phyloP scores from a whole-genome alignment of 2,888 invertebrate genomes.

The Drosophila quinaria region DNA sequence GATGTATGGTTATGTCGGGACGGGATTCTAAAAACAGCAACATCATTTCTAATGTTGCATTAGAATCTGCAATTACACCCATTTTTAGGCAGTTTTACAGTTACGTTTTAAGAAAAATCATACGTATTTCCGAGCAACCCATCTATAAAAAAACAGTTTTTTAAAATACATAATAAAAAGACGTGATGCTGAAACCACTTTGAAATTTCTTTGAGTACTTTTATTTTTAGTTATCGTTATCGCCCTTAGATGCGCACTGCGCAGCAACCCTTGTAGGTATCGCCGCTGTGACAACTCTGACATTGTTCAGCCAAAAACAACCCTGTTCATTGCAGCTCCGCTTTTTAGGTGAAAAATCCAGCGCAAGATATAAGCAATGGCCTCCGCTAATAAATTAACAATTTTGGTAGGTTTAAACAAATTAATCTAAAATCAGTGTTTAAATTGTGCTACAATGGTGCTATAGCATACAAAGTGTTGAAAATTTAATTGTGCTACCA shows the following conservation, averaged over 20 bases:
- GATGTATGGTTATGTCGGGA: constrained; percentile 45
- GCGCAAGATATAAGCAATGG: constrained; percentile 74
- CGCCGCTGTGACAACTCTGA: constrained; percentile 26
- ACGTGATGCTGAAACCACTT: constrained; percentile 36
- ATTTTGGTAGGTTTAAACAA: constrained; percentile 79
- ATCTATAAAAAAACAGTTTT: constrained; percentile 58
- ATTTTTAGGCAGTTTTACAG: constrained; percentile 60
- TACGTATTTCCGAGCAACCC: constrained; percentile 55
- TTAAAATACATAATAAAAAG: constrained; percentile 65
- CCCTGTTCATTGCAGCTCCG: constrained; percentile 63
- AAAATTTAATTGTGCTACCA: neutral
- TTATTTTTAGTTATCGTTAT: constrained; percentile 18
- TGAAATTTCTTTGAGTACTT: constrained; percentile 2
- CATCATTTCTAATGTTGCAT: constrained; percentile 38
- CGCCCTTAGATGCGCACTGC: neutral
- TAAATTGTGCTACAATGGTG: neutral
- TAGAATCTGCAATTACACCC: constrained; percentile 42
- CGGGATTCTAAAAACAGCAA: constrained; percentile 23
- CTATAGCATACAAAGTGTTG: neutral
- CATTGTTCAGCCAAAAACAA: constrained; percentile 16
- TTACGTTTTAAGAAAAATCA: constrained; percentile 56
- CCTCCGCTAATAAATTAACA: constrained; percentile 83
- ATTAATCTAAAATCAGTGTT: neutral
- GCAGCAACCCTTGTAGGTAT: neutral
- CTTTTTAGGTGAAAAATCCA: constrained; percentile 58